Base-by-base conservation (phyloP, 2,888 invertebrate genomes). In the Glaucopsyche alexis region DNA sequence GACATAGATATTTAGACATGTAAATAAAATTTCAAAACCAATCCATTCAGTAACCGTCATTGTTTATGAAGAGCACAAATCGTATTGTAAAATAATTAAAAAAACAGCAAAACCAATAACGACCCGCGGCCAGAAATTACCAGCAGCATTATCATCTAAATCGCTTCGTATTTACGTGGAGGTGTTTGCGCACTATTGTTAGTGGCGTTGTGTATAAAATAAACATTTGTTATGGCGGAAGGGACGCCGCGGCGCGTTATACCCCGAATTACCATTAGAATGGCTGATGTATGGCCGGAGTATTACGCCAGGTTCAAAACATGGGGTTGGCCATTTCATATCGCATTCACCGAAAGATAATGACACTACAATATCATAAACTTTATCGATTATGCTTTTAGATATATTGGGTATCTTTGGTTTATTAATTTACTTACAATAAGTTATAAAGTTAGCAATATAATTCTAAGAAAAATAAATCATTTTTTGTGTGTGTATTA, bases 181-280 rank as follows among this genome's bases (percentile, higher is more conserved):
- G 93, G 93, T 93, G 90, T 93, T 92, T 92, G 89, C 91, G 84
- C 88, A 93, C 93, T 93, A 93, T 93, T 93, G 93, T 93, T 91
- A 92, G 91, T 91, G 90, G 89, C 90, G 89, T 85, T 91, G 92
- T 91, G 93, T 92, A 93, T 93, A 93, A 93, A 92, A 93, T 92
- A 91, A 92, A 93, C 93, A 93, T 93, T 93, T 91, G 92, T 93
- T 93, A 92, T 87, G 85, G 87, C 84, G 82, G 84, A 84, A 86
- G 86, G 88, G 82, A 80, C 81, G 78, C 87, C 83, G 84, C 85
- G 85, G 77, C 75, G 76, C 76, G 77, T 82, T 60, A 85, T 86
- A 89, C 87, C 88, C 88, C 86, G 83, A 81, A 93, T 92, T 92
- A 91, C 87, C 92, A 93, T 93, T 89, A 91, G 90, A 93, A 92